Base-by-base conservation (phyloP, 2,797 vertebrate genomes). In the Coregonus sp. region DNA sequence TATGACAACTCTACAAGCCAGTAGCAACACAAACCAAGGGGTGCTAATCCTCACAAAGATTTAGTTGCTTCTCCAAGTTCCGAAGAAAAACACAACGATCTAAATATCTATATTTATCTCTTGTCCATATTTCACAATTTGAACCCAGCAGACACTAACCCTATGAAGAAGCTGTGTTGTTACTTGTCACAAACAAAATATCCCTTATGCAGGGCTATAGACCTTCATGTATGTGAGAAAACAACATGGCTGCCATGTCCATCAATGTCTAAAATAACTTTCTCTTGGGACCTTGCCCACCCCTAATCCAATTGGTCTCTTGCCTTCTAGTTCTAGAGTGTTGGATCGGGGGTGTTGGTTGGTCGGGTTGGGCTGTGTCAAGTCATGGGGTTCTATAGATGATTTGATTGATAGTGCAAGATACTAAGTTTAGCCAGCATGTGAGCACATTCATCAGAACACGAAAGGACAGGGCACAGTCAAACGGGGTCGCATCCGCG, bases 401-500 rank as follows among this genome's bases (percentile, higher is more conserved):
- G 82, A 86, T 89, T 90, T 92, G 91, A 93, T 91, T 91, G 86
- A 88, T 88, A 88, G 87, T 80, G 83, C 84, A 86, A 79, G 70
- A 1, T 66, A 85, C 91, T 93, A 94, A 90, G 90, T 93, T 93
- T 94, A 94, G 93, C 84, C 69, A 73, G 54, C 91, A 89, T 91
- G 88, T 89, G 89, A 92, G 87, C 33, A 65, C 87, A 83, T 93
- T 90, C 82, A 86, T 90, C 89, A 87, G 87, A 89, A 89, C 84
- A 61, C 76, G 80, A 89, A 90, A 88, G 85, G 87, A 85, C 86
- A 78, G 61, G 4, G 75, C 71, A 70, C 83, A 86, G 85, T 87
- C 78, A 86, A 81, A 86, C 74, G 78, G 81, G 87, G 88, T 89
- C 83, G 85, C 52, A 47, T 75, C 81, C 74, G 47, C 74, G 5